Evolutionary conservation across 2,888 invertebrate genomes (phyloP).

Genomic region (Tryphoninae sp.): DNA sequence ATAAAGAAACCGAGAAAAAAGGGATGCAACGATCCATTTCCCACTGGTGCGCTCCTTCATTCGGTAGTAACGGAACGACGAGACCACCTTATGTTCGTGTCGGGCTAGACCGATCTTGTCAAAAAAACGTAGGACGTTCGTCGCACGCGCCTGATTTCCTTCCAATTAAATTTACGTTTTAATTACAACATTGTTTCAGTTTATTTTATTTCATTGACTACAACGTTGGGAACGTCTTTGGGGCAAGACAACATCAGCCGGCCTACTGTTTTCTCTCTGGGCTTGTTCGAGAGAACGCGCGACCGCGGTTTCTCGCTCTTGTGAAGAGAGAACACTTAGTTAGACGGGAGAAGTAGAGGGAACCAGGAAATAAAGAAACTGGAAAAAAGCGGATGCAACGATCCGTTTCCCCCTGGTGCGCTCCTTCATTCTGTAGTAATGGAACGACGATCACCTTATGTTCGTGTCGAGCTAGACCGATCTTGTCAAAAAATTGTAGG

Average conservation of each 20-base stretch:
- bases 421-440: conserved; percentile 51
- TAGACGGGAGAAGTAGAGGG: conserved; percentile 23
- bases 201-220: neutral
- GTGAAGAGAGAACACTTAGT: conserved; percentile 23
- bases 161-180: neutral
- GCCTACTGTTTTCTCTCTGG: conserved; percentile 59
- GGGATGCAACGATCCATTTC: conserved; percentile 60
- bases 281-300: conserved; percentile 14
- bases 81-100: conserved; percentile 61
- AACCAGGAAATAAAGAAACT: conserved; percentile 31
- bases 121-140: neutral
- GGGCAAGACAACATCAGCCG: conserved; percentile 70
- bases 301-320: conserved; percentile 19
- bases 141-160: neutral
- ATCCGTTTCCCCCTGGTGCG: conserved; percentile 59
- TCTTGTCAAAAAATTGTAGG: no score
- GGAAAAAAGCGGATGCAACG: conserved; percentile 45
- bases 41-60: conserved; percentile 31
- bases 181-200: neutral
- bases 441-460: conserved; percentile 60
- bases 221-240: conserved; percentile 74
- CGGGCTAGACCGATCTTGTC: no score
- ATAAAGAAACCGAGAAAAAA: conserved; percentile 44
- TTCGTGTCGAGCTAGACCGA: conserved; percentile 7
- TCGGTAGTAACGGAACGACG: conserved; percentile 55